A percentile compares a stretch with the other conserved stretches of the same genome.
Evolutionary conservation across 1,140 invertebrate genomes (phyloP).

Genomic region (Drosophila busckii): DNA sequence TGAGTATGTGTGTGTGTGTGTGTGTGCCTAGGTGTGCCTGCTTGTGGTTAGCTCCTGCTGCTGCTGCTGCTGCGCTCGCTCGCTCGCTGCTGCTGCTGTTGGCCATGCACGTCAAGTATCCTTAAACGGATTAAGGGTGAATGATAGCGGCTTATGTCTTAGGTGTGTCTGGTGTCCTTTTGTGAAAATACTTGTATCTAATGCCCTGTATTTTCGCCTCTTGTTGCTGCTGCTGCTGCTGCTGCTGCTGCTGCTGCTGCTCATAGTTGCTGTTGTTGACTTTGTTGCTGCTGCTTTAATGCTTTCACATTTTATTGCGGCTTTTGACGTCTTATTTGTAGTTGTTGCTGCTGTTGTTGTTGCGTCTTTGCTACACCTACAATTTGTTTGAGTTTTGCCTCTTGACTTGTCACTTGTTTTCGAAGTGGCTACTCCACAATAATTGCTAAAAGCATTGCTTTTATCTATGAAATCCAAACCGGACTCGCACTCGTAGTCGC

Average conservation of each 20-base stretch:
- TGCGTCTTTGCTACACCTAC: constrained; percentile 18
- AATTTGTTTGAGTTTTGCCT: too few relatives aligned
- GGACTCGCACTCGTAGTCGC: too few relatives aligned
- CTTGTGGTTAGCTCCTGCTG: constrained; percentile 33
- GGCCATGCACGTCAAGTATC: constrained; percentile 61
- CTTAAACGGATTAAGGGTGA: constrained; percentile 75
- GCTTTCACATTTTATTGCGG: constrained; percentile 53
- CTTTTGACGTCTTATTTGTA: constrained; percentile 26
- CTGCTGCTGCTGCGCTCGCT: constrained; percentile 13
- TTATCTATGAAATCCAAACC: too few relatives aligned
- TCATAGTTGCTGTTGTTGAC: constrained; percentile 5
- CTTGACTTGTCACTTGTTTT: constrained; percentile 33
- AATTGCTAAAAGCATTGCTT: constrained; percentile 7
- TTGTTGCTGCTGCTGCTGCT: not conserved
- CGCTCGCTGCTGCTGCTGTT: constrained; percentile 17
- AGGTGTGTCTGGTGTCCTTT: constrained; percentile 63
- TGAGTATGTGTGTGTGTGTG: constrained; percentile 15
- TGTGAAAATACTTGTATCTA: constrained; percentile 41
- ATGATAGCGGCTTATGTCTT: constrained; percentile 75
- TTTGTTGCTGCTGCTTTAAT: constrained; percentile 29
- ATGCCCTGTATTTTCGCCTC: not conserved
- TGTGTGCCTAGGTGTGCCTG: constrained; percentile 53
- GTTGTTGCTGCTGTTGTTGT: constrained; percentile 5
- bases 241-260: not conserved
- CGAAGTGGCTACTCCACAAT: constrained; percentile 17